Evolutionary conservation across 1,140 invertebrate species (phyloP), one percentile per base, ranked within the genome.

Genomic region (Ruditapes philippinarum): DNA sequence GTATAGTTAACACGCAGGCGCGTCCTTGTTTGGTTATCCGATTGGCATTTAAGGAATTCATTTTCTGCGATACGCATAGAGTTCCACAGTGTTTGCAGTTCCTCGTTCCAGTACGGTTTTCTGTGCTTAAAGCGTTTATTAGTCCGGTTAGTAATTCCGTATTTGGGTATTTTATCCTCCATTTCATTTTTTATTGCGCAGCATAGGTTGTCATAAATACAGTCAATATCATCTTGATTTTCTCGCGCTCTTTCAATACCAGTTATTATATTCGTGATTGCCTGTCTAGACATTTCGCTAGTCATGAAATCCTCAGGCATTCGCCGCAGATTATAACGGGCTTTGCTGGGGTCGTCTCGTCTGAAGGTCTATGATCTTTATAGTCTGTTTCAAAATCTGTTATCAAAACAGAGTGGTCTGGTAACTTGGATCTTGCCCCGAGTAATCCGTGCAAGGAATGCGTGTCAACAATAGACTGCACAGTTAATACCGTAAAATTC

Each of bases 331-430:
- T 84, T 89, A 33, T 74, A 87, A 57, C 28, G 31, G 3, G n/a
- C 33, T 81, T 80, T 81, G 28, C 36, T 54, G 54, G 38, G 31
- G 36, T 83, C 17, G 31, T 76, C 31, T 81, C 33, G 40, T 57
- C 31, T 62, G 42, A 3, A 14, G 40, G 25, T 45, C 36, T 51
- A 12, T 54, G n/a, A 42, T 74, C 28, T 57, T 19, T 74, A 60
- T 36, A 57, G 49, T 68, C 42, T 31, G 54, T 73, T 81, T 62
- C 31, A 25, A 83, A 60, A 1, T 68, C 28, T 11, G 45, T 45
- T n/a, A 68, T 25, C n/a, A 91, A 25, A 31, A 86, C n/a, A 19
- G 81, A 81, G 65, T 91, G 91, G 57, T 90, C 89, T 22, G 91
- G 85, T 54, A 88, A 19, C 45, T 60, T 83, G 36, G 76, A 88